Evolutionary conservation across 1,140 invertebrate species (phyloP).

Genomic region (Drosophila subpulchrella): DNA sequence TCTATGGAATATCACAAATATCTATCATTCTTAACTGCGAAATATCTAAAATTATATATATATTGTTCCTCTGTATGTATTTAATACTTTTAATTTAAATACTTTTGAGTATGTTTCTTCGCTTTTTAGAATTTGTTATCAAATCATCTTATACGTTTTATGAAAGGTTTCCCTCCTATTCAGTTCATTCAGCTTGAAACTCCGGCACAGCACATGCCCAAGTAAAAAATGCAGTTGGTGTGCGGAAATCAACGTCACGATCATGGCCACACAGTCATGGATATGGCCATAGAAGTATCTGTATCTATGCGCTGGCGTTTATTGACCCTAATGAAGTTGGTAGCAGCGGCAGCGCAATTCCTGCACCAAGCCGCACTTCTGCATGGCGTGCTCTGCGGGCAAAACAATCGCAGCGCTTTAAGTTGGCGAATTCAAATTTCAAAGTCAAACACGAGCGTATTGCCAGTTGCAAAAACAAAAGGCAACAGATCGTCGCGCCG

Average conservation of each 20-base stretch:
- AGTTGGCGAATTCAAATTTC: slow-evolving; percentile 61
- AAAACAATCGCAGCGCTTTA: slow-evolving; percentile 52
- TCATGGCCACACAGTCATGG: slow-evolving; percentile 24
- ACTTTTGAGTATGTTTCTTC: not conserved
- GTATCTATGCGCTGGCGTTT: slow-evolving; percentile 62
- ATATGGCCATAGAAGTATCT: slow-evolving; percentile 16
- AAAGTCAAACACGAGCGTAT: slow-evolving; percentile 59
- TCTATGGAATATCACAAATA: slow-evolving; percentile 2
- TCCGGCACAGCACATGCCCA: not conserved
- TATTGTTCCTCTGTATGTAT: no score
- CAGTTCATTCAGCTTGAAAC: slow-evolving; percentile 7
- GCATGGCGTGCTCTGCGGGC: slow-evolving; percentile 22
- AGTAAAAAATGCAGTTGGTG: slow-evolving; percentile 1
- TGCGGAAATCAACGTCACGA: slow-evolving; percentile 46
- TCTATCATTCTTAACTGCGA: not conserved
- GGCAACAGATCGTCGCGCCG: slow-evolving; percentile 32
- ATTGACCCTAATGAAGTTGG: slow-evolving; percentile 77
- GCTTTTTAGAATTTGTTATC: not conserved
- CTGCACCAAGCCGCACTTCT: not conserved
- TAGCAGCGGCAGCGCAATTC: slow-evolving; percentile 6
- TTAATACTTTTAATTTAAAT: no score
- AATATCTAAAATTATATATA: no score
- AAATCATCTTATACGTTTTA: no score
- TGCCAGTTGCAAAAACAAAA: slow-evolving; percentile 41
- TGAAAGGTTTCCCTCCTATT: not conserved